phyloP scores from a whole-genome alignment of 1,140 invertebrate species.

The Ctenoplectra terminalis region DNA sequence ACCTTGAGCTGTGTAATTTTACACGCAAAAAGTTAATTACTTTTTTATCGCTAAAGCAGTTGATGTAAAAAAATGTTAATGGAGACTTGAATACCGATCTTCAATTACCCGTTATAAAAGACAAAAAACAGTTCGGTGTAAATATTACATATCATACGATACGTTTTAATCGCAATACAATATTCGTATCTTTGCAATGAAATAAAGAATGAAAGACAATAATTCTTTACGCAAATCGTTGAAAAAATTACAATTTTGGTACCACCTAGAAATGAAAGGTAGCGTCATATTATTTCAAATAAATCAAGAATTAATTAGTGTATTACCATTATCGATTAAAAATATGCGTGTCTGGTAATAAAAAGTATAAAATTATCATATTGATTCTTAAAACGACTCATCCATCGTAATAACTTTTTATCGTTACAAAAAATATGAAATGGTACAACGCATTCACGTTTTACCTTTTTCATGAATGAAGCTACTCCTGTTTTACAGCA shows the following conservation, averaged over 20 bases:
- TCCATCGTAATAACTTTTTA: neutral
- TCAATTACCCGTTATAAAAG: too few relatives aligned
- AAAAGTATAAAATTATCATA: neutral
- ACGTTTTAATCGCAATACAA: too few relatives aligned
- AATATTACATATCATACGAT: neutral
- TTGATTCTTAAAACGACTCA: neutral
- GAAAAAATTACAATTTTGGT: neutral
- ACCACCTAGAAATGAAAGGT: too few relatives aligned
- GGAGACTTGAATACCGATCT: too few relatives aligned
- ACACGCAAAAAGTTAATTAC: too few relatives aligned
- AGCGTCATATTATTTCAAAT: too few relatives aligned
- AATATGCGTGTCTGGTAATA: too few relatives aligned
- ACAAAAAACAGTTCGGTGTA: neutral
- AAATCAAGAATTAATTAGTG: neutral
- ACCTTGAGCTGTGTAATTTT: too few relatives aligned
- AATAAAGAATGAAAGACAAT: neutral
- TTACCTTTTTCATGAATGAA: slow-evolving; percentile 70
- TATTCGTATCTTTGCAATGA: neutral
- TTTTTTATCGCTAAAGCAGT: too few relatives aligned
- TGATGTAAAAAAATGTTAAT: too few relatives aligned
- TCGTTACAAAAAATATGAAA: neutral
- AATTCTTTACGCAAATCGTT: neutral
- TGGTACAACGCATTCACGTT: slow-evolving; percentile 10
- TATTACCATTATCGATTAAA: neutral
- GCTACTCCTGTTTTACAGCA: slow-evolving; percentile 55